phyloP scores from a whole-genome alignment of 2,113 vertebrate species.

The Leptosomus discolor region DNA sequence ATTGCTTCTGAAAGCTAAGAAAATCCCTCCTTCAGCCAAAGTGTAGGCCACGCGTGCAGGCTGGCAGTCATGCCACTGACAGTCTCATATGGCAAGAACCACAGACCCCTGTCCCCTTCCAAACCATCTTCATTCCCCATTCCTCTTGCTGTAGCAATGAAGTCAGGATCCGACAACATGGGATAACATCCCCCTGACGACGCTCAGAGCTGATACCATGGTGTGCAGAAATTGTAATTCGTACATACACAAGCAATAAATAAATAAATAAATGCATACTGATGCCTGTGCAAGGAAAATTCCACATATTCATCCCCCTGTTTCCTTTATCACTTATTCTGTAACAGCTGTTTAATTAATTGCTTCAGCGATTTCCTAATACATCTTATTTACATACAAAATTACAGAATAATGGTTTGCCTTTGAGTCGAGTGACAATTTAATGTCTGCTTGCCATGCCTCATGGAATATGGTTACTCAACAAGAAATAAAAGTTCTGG shows the following conservation, averaged over 20 bases:
- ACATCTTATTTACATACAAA: conserved; percentile 77
- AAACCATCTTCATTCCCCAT: neutral
- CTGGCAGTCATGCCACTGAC: neutral
- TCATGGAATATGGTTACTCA: conserved; percentile 55
- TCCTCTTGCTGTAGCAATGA: neutral
- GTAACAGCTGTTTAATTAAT: conserved; percentile 78
- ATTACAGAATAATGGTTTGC: conserved; percentile 74
- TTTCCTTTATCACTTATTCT: conserved; percentile 73
- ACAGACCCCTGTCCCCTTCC: neutral
- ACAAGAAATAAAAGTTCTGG: conserved; percentile 52
- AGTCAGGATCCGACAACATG: neutral
- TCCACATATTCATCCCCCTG: conserved; percentile 27
- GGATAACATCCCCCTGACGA: neutral
- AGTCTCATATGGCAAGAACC: neutral
- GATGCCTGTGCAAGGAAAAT: conserved; percentile 45
- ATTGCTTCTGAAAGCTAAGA: neutral
- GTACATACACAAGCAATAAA: neutral
- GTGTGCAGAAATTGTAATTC: neutral
- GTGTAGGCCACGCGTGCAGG: neutral
- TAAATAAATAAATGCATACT: conserved; percentile 5
- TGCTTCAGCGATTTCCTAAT: conserved; percentile 70
- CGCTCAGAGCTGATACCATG: neutral
- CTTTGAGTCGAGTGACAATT: conserved; percentile 64
- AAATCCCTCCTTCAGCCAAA: neutral
- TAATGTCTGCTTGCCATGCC: conserved; percentile 60